Conservation (phyloP, 2,888 invertebrate species). For the Beris chalybata region DNA sequence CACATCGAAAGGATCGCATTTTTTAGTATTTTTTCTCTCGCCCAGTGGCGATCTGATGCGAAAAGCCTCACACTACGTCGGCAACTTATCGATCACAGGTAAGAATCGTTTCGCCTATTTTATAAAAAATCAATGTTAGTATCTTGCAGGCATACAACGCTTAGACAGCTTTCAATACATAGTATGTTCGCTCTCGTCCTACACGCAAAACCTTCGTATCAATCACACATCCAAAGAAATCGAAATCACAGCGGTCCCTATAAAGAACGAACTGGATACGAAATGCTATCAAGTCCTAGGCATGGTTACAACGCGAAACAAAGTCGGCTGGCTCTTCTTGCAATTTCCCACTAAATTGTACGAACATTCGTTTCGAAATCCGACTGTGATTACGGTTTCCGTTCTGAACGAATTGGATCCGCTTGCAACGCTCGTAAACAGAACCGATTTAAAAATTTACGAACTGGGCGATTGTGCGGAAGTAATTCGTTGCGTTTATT, state of each 20-base stretch:
- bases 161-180: conserved; percentile 42
- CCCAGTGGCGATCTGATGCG: conserved; percentile 20
- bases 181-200: conserved; percentile 44
- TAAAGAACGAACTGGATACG: conserved; percentile 42
- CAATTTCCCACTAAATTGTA: conserved; percentile 46
- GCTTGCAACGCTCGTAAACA: conserved; percentile 39
- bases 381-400: conserved; percentile 43
- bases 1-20: conserved; percentile 42
- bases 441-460: conserved; percentile 34
- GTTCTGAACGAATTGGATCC: conserved; percentile 41
- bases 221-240: not conserved
- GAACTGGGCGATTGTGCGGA: conserved; percentile 44
- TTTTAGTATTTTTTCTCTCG: conserved; percentile 46
- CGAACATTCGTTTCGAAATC: conserved; percentile 36
- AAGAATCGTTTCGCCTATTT: not conserved
- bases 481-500: conserved; percentile 46
- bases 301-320: conserved; percentile 44
- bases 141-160: conserved; percentile 44
- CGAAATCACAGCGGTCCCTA: not conserved
- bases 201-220: conserved; percentile 42
- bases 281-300: conserved; percentile 47
- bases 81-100: conserved; percentile 33
- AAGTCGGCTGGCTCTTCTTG: conserved; percentile 45
- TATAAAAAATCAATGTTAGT: not conserved
- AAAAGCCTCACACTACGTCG: conserved; percentile 17